Base-by-base conservation (phyloP, 2,113 vertebrate species). In the Candoia aspera region DNA sequence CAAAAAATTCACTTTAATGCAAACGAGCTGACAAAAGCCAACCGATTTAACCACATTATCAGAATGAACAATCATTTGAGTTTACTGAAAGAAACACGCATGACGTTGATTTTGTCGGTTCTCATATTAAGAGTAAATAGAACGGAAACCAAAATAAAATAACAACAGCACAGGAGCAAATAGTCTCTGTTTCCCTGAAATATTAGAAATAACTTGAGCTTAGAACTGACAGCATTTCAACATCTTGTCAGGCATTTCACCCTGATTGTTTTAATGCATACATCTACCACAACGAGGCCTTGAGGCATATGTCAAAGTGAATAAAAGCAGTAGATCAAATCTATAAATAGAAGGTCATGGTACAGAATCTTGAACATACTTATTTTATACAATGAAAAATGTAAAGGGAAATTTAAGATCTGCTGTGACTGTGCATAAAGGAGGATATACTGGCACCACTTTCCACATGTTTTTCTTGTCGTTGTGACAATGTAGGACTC, bases 1-100 rank as follows among this genome's bases (percentile, higher is more conserved):
- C n/a, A 90, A 86, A 68, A 87, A 90, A 87, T 59, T 87, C 54
- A 87, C 84, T 64, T 90, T 90, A n/a, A 58, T 60, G 79, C 55
- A 90, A 84, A 37, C 54, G 57, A 55, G 33, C 6, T 79, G 59
- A 68, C 53, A 94, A 57, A 90, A 1, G 6, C 53, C 86, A 90
- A 2, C 4, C 3, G 24, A 15, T 37, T 91, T 29, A 15, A 42
- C 3, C 62, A 4, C 9, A 4, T 10, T 13, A 21, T 62, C n/a
- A 5, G 11, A 49, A 46, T 0, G 17, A 84, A 88, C 93, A 92
- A 37, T 0, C 46, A 2, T 9, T 58, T 0, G 23, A 53, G 9
- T 33, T 46, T 89, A 73, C 33, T 93, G 59, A 83, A 91, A 87
- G 62, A 91, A 29, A 12, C 8, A 87, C 33, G 9, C 84, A 92